These are phyloP conservation scores for Agrilus biguttatus DNA, from an alignment of 2,888 invertebrate species.

Conservation along the genomic window DNA sequence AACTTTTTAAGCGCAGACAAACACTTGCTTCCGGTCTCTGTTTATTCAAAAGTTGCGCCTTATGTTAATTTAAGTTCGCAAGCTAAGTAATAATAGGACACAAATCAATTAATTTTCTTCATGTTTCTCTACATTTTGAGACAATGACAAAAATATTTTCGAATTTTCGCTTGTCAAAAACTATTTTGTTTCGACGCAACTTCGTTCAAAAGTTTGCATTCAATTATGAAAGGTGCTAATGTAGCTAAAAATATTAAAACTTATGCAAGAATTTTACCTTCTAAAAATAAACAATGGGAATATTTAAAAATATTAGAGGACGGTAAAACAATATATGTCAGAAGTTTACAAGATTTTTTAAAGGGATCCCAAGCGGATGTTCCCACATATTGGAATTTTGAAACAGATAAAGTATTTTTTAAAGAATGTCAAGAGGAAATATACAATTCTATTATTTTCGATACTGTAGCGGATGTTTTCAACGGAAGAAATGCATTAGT, in stretches of 20 bases:
- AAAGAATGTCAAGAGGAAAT: conserved; percentile 25
- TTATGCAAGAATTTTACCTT: conserved; percentile 22
- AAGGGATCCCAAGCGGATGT: conserved; percentile 10
- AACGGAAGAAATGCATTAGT: conserved; percentile 24
- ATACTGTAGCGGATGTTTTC: conserved; percentile 23
- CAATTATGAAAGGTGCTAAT: background rate
- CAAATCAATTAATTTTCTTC: too few relatives aligned
- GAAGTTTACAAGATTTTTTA: conserved; percentile 23
- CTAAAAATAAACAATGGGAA: conserved; percentile 18
- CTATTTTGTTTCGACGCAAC: conserved; percentile 3
- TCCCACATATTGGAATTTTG: conserved; percentile 28
- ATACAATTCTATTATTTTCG: conserved; percentile 20
- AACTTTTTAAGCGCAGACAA: too few relatives aligned
- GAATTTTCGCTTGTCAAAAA: background rate
- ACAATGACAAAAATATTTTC: too few relatives aligned
- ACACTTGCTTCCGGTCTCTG: background rate
- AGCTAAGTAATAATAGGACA: too few relatives aligned
- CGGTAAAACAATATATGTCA: conserved; percentile 25
- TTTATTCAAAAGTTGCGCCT: background rate
- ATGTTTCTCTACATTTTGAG: too few relatives aligned
- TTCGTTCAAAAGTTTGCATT: background rate
- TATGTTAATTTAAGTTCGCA: too few relatives aligned
- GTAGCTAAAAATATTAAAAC: conserved; percentile 15
- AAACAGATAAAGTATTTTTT: conserved; percentile 27
- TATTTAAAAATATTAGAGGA: conserved; percentile 22